phyloP scores from a whole-genome alignment of 2,888 invertebrate species.

The Acholoe squamosa region DNA sequence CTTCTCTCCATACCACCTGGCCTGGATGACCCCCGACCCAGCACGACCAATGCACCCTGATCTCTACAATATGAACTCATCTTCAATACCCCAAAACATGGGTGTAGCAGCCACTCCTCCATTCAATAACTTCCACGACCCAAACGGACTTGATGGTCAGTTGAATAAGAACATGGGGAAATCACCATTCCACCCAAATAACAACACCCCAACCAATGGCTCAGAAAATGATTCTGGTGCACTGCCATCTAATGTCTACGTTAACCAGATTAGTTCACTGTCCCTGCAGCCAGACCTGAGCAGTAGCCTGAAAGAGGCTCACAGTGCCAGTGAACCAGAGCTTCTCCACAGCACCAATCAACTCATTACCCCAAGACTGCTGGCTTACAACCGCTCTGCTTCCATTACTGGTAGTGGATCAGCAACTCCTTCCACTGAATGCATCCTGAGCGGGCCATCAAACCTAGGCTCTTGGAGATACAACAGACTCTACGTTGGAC shows the following conservation, averaged over 20 bases:
- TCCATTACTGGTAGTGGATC: not conserved
- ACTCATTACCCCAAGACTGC: not conserved
- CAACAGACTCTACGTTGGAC: constrained; percentile 4
- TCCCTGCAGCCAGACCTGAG: constrained; percentile 10
- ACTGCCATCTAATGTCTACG: not conserved
- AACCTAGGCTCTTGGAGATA: constrained; percentile 49
- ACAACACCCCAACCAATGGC: constrained; percentile 75
- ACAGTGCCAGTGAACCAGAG: constrained; percentile 19
- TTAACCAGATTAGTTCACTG: constrained; percentile 33
- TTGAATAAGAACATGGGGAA: constrained; percentile 62
- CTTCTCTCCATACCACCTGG: constrained; percentile 74
- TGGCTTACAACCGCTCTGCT: not conserved
- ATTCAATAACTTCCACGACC: constrained; percentile 41
- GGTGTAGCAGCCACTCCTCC: not conserved
- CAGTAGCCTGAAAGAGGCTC: not conserved
- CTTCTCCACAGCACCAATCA: not conserved
- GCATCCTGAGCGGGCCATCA: not conserved
- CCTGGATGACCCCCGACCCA: constrained; percentile 71
- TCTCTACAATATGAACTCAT: constrained; percentile 9
- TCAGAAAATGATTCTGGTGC: constrained; percentile 70
- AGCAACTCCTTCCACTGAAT: not conserved
- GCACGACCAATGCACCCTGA: not conserved
- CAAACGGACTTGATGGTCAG: constrained; percentile 62
- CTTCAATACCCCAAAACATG: not conserved
- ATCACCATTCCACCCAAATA: constrained; percentile 74